Evolutionary conservation across 2,113 vertebrate genomes (phyloP).

Genomic region (Halichoerus grypus): DNA sequence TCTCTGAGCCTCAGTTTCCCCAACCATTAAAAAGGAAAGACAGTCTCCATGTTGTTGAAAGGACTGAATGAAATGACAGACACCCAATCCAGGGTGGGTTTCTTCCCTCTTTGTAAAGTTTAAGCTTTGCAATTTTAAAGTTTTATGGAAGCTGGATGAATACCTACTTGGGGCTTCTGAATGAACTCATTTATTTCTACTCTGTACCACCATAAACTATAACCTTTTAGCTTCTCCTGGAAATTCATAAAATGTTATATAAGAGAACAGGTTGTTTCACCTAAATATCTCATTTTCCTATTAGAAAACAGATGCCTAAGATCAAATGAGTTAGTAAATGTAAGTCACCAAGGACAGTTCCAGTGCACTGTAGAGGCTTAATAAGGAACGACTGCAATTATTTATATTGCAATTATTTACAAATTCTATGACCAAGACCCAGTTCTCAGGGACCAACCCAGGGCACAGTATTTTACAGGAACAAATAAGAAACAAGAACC

Average conservation of each 20-base stretch:
- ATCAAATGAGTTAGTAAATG: not conserved
- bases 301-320: not conserved
- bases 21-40: not conserved
- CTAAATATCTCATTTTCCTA: not conserved
- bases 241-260: not conserved
- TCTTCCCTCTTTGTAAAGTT: not conserved
- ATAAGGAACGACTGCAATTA: not conserved
- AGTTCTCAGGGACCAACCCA: not conserved
- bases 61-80: not conserved
- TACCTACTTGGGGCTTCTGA: constrained; percentile 14
- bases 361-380: not conserved
- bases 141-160: not conserved
- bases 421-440: not conserved
- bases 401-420: not conserved
- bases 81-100: not conserved
- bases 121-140: not conserved
- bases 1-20: not conserved
- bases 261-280: not conserved
- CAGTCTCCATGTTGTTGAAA: not conserved
- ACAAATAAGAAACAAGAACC: not conserved
- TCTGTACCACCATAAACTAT: not conserved
- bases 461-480: not conserved
- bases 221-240: constrained; percentile 9
- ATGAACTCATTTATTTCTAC: constrained; percentile 8
- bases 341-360: not conserved